Conservation (phyloP, 2,113 vertebrate genomes). For the Toxotes jaculatrix region DNA sequence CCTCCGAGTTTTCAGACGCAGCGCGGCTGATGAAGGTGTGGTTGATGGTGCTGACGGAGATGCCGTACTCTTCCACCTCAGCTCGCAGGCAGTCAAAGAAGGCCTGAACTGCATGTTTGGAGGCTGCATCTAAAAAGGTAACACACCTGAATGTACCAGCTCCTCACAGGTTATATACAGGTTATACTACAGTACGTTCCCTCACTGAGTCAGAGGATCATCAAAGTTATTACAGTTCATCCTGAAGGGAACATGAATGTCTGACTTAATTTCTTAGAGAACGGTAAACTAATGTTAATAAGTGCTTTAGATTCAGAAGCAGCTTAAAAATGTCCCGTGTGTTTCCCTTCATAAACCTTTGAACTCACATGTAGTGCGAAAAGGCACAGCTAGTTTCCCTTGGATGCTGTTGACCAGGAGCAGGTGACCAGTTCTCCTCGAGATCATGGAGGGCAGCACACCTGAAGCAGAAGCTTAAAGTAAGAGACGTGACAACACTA, state of each 20-base stretch:
- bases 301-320: neutral
- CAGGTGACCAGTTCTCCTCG: conserved; percentile 92
- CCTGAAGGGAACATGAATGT: neutral
- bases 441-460: conserved; percentile 93
- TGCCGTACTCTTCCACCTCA: conserved; percentile 92
- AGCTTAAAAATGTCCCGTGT: neutral
- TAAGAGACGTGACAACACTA: neutral
- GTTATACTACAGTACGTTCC: neutral
- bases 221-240: neutral
- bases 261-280: no score
- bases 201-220: no score
- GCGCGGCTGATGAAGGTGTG: conserved; percentile 90
- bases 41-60: conserved; percentile 92
- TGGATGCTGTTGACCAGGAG: conserved; percentile 94
- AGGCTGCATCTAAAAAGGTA: conserved; percentile 89
- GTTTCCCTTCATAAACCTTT: neutral
- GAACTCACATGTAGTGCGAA: conserved; percentile 93
- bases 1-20: neutral
- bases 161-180: no score
- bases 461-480: conserved; percentile 76
- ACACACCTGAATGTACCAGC: neutral
- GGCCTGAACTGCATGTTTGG: conserved; percentile 93
- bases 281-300: no score
- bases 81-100: conserved; percentile 96
- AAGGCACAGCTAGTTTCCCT: conserved; percentile 92